Conservation (phyloP, 2,113 vertebrate species). For the Cryptoleucopteryx plumbea region DNA sequence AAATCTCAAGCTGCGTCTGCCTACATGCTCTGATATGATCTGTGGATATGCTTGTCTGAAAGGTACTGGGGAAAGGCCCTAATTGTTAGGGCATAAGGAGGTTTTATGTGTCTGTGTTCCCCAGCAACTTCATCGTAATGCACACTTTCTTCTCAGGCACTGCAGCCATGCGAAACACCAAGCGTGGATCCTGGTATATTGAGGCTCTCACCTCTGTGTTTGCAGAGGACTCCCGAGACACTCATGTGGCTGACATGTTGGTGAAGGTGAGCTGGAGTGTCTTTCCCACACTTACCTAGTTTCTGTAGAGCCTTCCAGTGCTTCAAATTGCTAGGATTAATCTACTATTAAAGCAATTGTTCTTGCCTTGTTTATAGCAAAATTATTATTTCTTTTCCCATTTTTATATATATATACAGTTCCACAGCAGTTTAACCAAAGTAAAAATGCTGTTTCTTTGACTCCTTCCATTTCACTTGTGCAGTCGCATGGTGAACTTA, state of each 20-base stretch:
- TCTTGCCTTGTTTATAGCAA: background rate
- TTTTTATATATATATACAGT: background rate
- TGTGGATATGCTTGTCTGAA: constrained; percentile 93
- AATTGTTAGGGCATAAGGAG: background rate
- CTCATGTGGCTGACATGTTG: constrained; percentile 92
- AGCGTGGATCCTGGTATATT: constrained; percentile 93
- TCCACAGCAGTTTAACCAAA: background rate
- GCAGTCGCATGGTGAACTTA: rapidly evolving
- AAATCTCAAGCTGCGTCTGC: constrained; percentile 81
- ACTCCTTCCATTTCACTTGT: background rate
- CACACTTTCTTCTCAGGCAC: constrained; percentile 74
- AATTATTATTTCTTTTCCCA: background rate
- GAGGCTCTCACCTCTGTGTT: constrained; percentile 87
- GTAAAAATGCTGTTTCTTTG: background rate
- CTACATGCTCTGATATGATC: constrained; percentile 94
- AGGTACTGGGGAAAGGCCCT: constrained; percentile 78
- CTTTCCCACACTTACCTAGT: background rate
- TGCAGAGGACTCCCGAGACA: constrained; percentile 82
- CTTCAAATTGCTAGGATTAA: background rate
- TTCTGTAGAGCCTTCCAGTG: background rate
- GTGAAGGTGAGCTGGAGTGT: constrained; percentile 81
- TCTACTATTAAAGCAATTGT: background rate
- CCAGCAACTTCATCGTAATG: background rate
- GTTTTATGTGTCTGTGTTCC: background rate
- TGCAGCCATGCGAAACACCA: constrained; percentile 95